Conservation (phyloP, 1,140 invertebrate species). For the Agrypnia vestita region DNA sequence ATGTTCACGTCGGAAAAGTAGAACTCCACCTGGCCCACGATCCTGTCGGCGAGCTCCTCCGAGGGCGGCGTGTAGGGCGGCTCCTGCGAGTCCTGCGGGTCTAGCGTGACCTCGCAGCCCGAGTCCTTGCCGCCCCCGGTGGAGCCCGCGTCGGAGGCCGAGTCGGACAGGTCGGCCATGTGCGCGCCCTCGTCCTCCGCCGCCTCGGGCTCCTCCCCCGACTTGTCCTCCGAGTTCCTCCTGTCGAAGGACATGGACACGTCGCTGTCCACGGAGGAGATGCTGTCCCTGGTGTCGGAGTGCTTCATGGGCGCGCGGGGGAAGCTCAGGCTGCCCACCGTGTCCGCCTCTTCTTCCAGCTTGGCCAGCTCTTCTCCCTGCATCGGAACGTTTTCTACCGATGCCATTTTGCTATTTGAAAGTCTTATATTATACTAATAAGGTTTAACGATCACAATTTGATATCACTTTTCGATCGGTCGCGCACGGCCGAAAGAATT, state of each 20-base stretch:
- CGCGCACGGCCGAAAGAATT: conserved; percentile 7
- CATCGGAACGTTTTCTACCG: background rate
- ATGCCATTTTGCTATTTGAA: conserved; percentile 7
- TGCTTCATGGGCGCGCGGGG: conserved; percentile 61
- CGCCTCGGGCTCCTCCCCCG: conserved; percentile 46
- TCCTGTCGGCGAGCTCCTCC: conserved; percentile 83
- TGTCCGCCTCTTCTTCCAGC: conserved; percentile 52
- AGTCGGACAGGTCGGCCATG: conserved; percentile 78
- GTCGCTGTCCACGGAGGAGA: conserved; percentile 79
- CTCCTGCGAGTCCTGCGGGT: conserved; percentile 71
- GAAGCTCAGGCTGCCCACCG: conserved; percentile 42
- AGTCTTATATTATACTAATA: conserved; percentile 9
- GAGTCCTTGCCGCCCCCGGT: conserved; percentile 76
- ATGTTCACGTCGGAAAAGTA: conserved; percentile 97
- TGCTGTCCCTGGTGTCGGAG: conserved; percentile 76
- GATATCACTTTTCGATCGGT: conserved; percentile 15
- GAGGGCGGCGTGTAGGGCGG: conserved; percentile 76
- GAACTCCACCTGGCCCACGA: conserved; percentile 90
- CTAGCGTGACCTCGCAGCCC: conserved; percentile 77
- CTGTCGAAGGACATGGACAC: conserved; percentile 75
- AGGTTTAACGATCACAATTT: conserved; percentile 44
- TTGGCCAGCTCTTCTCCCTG: conserved; percentile 49
- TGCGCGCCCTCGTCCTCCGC: conserved; percentile 73
- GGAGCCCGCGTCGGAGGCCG: conserved; percentile 75
- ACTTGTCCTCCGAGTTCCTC: conserved; percentile 64